Evolutionary conservation across 1,140 invertebrate species (phyloP).

Genomic region (Drosophila tani): DNA sequence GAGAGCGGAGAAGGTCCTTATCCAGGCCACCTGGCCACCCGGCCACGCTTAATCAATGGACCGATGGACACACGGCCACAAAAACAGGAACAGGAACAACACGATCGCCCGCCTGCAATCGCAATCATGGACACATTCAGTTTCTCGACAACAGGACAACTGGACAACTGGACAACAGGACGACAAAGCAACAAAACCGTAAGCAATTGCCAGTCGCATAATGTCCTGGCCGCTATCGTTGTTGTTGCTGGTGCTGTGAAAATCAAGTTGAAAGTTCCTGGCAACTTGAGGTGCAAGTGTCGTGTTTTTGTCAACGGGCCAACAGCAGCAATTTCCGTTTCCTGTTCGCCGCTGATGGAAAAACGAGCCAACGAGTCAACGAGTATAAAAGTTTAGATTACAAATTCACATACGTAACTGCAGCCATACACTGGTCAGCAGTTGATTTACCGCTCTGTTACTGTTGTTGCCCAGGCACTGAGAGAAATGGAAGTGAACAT

Average conservation of each 20-base stretch:
- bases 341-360: slow-evolving; percentile 73
- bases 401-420: slow-evolving; percentile 80
- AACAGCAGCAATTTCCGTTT: slow-evolving; percentile 83
- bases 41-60: slow-evolving; percentile 79
- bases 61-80: slow-evolving; percentile 68
- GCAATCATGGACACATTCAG: slow-evolving; percentile 74
- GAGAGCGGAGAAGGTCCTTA: neutral
- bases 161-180: slow-evolving; percentile 8
- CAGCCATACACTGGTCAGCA: slow-evolving; percentile 67
- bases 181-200: slow-evolving; percentile 59
- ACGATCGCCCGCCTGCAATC: slow-evolving; percentile 45
- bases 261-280: slow-evolving; percentile 81
- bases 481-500: neutral
- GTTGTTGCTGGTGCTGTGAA: slow-evolving; percentile 29
- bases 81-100: slow-evolving; percentile 30
- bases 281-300: slow-evolving; percentile 81
- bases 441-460: slow-evolving; percentile 70
- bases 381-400: slow-evolving; percentile 81
- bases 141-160: slow-evolving; percentile 30
- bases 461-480: slow-evolving; percentile 26
- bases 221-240: slow-evolving; percentile 46
- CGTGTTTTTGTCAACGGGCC: slow-evolving; percentile 82
- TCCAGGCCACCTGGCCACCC: slow-evolving; percentile 22
- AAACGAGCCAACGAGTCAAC: slow-evolving; percentile 58
- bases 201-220: slow-evolving; percentile 74